phyloP scores from a whole-genome alignment of 2,888 invertebrate species.

The Drosophila limbata region DNA sequence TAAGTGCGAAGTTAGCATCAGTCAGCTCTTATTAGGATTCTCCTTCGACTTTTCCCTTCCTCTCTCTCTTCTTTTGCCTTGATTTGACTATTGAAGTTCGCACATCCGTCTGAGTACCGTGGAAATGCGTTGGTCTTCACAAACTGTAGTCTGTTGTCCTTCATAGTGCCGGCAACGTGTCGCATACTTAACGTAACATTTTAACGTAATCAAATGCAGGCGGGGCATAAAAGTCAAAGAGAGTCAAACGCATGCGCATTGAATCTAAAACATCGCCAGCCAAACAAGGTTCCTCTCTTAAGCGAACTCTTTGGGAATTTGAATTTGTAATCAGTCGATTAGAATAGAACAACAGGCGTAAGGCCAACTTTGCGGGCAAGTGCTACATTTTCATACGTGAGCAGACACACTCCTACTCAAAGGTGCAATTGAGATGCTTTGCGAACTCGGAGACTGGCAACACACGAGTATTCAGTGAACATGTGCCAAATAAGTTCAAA shows the following conservation, averaged over 20 bases:
- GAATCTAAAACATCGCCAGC: slow-evolving; percentile 7
- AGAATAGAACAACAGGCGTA: slow-evolving; percentile 29
- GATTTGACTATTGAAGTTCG: slow-evolving; percentile 26
- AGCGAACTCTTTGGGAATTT: slow-evolving; percentile 35
- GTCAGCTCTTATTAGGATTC: slow-evolving; percentile 22
- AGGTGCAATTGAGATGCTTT: slow-evolving; percentile 56
- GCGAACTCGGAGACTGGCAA: slow-evolving; percentile 8
- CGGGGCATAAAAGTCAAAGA: slow-evolving; percentile 64
- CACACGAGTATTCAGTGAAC: not conserved
- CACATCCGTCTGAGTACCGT: slow-evolving; percentile 69
- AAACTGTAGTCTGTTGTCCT: slow-evolving; percentile 57
- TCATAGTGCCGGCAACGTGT: slow-evolving; percentile 19
- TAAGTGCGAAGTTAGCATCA: slow-evolving; percentile 16
- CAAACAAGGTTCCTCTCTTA: slow-evolving; percentile 48
- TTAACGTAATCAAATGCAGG: slow-evolving; percentile 67
- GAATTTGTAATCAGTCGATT: slow-evolving; percentile 45
- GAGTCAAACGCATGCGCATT: slow-evolving; percentile 39
- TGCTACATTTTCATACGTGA: slow-evolving; percentile 53
- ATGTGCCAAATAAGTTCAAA: slow-evolving; percentile 19
- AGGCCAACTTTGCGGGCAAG: slow-evolving; percentile 46
- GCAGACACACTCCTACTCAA: slow-evolving; percentile 37
- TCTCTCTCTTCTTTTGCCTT: slow-evolving; percentile 8
- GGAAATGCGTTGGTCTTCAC: slow-evolving; percentile 47
- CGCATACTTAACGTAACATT: slow-evolving; percentile 47
- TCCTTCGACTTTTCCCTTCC: slow-evolving; percentile 3